Percentiles rank a stretch among this genome's conserved stretches.
These are phyloP conservation scores for Anas platyrhynchos DNA, from an alignment of 2,113 vertebrate species.

Conservation along the genomic window DNA sequence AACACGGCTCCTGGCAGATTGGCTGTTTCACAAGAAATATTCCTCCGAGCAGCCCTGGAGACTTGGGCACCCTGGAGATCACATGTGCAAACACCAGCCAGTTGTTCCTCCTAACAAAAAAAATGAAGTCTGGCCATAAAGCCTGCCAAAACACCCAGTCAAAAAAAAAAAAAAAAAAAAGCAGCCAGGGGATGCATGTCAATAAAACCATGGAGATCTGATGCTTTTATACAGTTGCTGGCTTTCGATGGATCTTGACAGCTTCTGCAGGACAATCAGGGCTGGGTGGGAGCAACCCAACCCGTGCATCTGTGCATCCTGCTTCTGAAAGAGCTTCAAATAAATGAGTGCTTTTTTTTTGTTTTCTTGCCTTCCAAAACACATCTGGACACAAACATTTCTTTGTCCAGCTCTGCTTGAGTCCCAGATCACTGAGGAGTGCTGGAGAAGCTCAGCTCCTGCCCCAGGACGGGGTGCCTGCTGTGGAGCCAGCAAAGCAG, in stretches of 20 bases:
- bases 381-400: not conserved
- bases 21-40: not conserved
- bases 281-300: not conserved
- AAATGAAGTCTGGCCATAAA: not conserved
- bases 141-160: not conserved
- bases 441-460: not conserved
- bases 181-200: not conserved
- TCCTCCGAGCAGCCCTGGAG: not conserved
- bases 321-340: not conserved
- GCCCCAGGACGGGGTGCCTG: not conserved
- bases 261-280: rapidly evolving
- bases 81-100: not conserved
- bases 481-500: not conserved
- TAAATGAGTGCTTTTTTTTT: rapidly evolving
- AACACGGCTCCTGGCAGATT: not conserved
- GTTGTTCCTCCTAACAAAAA: conserved; percentile 3
- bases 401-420: not conserved
- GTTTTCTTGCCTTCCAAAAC: not conserved
- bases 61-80: not conserved
- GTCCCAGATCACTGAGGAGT: not conserved
- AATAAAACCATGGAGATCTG: not conserved
- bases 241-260: not conserved
- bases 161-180: not conserved
- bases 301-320: too few species aligned
- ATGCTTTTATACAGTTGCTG: not conserved